These are phyloP conservation scores for Styela clava DNA, from an alignment of 23 tunicate species.

Conservation along the genomic window DNA sequence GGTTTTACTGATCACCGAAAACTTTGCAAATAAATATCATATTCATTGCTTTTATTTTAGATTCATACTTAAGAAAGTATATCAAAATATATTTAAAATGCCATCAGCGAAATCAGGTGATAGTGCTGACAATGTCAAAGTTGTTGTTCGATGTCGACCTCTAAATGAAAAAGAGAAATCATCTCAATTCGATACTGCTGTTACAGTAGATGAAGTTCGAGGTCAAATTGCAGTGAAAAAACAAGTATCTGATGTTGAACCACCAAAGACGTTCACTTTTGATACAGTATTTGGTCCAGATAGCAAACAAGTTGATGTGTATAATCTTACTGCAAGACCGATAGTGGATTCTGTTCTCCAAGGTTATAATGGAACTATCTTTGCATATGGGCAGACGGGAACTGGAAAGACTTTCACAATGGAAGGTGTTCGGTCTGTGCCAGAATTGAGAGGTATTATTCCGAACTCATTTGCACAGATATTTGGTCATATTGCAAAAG, in stretches of 20 bases:
- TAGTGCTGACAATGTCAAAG: constrained; percentile 80
- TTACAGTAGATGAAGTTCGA: constrained; percentile 82
- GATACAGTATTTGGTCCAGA: constrained; percentile 92
- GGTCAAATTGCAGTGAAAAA: constrained; percentile 77
- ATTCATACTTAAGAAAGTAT: too few species aligned
- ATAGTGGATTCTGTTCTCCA: constrained; percentile 92
- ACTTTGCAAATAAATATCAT: too few species aligned
- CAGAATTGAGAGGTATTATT: constrained; percentile 91
- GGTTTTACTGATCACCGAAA: too few species aligned
- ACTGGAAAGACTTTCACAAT: constrained; percentile 98
- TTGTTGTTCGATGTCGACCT: constrained; percentile 96
- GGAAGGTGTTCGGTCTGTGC: constrained; percentile 88
- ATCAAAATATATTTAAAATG: too few species aligned
- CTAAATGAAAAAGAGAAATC: constrained; percentile 64
- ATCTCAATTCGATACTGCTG: constrained; percentile 50
- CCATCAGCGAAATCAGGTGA: constrained; percentile 33
- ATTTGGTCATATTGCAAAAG: constrained; percentile 95
- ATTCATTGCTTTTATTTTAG: too few species aligned
- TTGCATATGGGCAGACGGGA: constrained; percentile 99
- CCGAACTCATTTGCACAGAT: constrained; percentile 99
- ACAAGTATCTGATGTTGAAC: constrained; percentile 42
- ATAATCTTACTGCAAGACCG: constrained; percentile 94
- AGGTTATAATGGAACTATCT: constrained; percentile 98
- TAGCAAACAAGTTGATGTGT: constrained; percentile 98
- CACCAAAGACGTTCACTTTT: constrained; percentile 90